Percentiles rank a stretch among this genome's conserved stretches.
Conservation (phyloP, 1,140 invertebrate species). For the Pogonomyrmex barbatus region DNA sequence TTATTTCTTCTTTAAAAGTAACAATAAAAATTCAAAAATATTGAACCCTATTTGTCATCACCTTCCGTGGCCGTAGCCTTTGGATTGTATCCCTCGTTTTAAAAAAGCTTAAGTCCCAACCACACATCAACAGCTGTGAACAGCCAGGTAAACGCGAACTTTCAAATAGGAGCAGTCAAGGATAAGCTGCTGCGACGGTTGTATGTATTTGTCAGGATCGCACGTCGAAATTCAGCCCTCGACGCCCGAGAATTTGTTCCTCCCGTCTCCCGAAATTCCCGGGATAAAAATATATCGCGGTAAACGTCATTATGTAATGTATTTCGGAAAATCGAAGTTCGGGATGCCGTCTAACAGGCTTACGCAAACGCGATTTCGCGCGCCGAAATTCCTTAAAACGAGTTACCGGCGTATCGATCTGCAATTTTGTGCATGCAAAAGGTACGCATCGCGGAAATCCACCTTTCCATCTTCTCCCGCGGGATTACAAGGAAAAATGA, state of each 20-base stretch:
- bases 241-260: constrained; percentile 28
- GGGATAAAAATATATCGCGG: constrained; percentile 44
- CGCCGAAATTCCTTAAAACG: constrained; percentile 50
- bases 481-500: neutral
- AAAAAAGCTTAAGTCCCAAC: neutral
- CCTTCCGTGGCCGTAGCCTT: neutral
- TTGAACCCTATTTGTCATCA: constrained; percentile 23
- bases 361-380: constrained; percentile 28
- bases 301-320: constrained; percentile 43
- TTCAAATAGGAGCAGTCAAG: constrained; percentile 4
- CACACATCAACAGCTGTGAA: neutral
- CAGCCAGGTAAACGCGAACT: neutral
- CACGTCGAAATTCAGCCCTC: neutral
- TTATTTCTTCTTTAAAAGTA: neutral
- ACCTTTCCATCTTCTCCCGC: neutral
- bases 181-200: neutral
- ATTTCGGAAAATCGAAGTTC: constrained; percentile 46
- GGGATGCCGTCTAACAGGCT: constrained; percentile 33
- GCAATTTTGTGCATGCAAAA: constrained; percentile 54
- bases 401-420: constrained; percentile 48
- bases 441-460: neutral
- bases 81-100: neutral
- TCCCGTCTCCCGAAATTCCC: neutral
- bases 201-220: constrained; percentile 4
- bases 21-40: constrained; percentile 77